Evolutionary conservation across 1,140 invertebrate genomes (phyloP), one percentile per base, ranked within the genome.

Genomic region (Megalopta genalis): DNA sequence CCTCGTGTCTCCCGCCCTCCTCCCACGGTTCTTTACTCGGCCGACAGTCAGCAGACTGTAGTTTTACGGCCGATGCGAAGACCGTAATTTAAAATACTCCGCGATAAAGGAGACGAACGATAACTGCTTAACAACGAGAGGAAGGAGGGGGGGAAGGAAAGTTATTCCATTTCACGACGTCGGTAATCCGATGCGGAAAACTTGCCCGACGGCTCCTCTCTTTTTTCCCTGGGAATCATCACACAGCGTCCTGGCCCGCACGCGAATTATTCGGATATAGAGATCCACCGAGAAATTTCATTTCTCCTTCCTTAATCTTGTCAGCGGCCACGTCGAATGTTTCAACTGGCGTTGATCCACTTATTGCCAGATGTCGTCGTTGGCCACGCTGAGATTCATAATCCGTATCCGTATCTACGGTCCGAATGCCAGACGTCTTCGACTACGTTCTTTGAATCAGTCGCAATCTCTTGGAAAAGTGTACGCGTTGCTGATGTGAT

Each of bases 71-170:
- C 74, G 78, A 80, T 63, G 73, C 63, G 72, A 80, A 68, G 54
- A 42, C 65, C 65, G 72, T 73, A 80, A 76, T 80, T 80, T 76
- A 80, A 80, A 80, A 67, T 76, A 75, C 65, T 69, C 65, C 73
- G 65, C 73, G 63, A 80, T 80, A 80, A 69, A 80, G 68, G 78
- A 76, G 72, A 75, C 72, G 72, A 68, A 76, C 65, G 78, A 80
- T 80, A 80, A 80, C 72, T 72, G 64, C 64, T 66, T 66, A 66
- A 80, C 52, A 67, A 67, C 62, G 63, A 80, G 62, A 42, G 54
- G 16, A 39, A 42, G 32, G 32, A 4, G 32, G 32, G 63, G 74
- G 62, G 54, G 42, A 12, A 39, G 39, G 65, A 66, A 79, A 79
- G 77, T 63, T 77, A 77, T 77, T 77, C 67, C 75, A 77, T 77